Evolutionary conservation across 2,797 vertebrate genomes (phyloP), one percentile per base, ranked within the genome.

Genomic region (Microchirus variegatus): DNA sequence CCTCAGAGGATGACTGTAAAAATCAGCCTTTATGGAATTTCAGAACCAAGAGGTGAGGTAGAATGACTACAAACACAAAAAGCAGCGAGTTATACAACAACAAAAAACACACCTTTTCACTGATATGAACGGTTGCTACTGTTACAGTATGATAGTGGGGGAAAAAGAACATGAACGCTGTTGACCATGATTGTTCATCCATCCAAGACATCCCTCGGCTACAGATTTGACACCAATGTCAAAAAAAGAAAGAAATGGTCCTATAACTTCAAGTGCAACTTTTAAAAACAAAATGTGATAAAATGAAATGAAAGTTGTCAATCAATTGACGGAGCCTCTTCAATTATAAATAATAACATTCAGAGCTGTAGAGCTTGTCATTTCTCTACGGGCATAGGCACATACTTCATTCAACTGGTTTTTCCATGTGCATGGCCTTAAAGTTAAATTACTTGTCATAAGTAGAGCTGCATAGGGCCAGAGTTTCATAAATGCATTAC

Each of bases 1-100:
- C 36, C 9, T 38, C 10, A 65, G 8, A 35, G 1, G 17, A 41
- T 22, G 46, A 31, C 11, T 12, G 49, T 52, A 41, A 1, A 48
- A 1, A 18, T 54, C 38, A 52, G 52, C 11, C 53, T 38, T 46
- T 54, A 10, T 46, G 9, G 41, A 38, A 60, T 52, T 13, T 6
- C 13, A 64, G n/a, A 70, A 54, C 46, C 38, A 56, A 36, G 54
- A 41, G 26, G 26, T 57, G 11, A 60, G 80, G 79, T 87, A 83
- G 74, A 80, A 70, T 19, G 17, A 71, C 46, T 37, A 22, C 22
- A 22, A 22, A 22, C 22, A 22, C 22, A 49, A 59, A 69, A 41
- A 63, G 1, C 1, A 53, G 56, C 43, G 14, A 22, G 5, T 46
- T 19, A 31, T 11, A 58, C 9, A 75, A 67, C n/a, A n/a, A n/a